phyloP scores from a whole-genome alignment of 1,140 invertebrate genomes.

The Drosophila bocqueti region DNA sequence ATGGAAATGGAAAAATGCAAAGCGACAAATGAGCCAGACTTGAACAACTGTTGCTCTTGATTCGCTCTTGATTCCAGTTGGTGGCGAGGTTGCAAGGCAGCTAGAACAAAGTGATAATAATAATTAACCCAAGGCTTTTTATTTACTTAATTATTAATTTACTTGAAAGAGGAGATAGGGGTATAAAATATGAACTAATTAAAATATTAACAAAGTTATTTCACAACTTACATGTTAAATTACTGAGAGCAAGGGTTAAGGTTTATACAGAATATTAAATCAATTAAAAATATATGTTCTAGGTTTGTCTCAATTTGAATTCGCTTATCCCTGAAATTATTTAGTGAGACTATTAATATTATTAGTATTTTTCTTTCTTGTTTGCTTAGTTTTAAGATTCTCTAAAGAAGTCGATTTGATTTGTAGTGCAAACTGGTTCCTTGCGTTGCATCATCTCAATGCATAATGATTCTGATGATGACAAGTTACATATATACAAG shows the following conservation, averaged over 20 bases:
- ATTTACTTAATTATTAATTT: neutral
- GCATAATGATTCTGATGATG: conserved; percentile 4
- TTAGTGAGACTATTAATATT: no score
- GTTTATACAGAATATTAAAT: neutral
- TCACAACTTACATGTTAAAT: neutral
- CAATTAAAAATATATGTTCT: neutral
- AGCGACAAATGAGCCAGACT: conserved; percentile 42
- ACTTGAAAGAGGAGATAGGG: neutral
- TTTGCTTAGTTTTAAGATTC: neutral
- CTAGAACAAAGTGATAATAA: neutral
- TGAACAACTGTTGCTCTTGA: conserved; percentile 8
- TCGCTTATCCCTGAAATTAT: neutral
- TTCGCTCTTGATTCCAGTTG: neutral
- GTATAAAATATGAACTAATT: no score
- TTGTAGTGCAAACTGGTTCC: conserved; percentile 22
- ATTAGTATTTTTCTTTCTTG: neutral
- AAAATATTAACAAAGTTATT: neutral
- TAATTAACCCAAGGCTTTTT: neutral
- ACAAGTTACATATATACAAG: conserved; percentile 19
- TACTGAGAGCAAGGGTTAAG: no score
- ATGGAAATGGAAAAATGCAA: conserved; percentile 24
- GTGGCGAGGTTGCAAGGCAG: neutral
- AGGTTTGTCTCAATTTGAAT: neutral
- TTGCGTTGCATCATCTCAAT: conserved; percentile 34
- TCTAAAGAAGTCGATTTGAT: neutral